Evolutionary conservation across 2,797 vertebrate species (phyloP).

Genomic region (Notamacropus eugenii): DNA sequence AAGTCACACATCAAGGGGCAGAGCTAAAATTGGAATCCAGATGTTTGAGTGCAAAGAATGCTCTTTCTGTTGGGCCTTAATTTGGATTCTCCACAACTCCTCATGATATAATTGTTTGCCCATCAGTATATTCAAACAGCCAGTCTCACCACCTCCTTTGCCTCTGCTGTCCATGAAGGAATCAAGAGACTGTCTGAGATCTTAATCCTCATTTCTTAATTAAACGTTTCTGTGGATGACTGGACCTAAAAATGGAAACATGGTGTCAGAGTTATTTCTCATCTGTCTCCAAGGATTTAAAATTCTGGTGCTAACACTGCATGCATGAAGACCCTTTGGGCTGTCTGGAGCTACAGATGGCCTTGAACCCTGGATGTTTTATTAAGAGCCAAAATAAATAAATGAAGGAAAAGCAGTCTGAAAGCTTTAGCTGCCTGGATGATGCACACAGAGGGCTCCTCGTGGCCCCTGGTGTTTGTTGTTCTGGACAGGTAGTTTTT

Average conservation of each 20-base stretch:
- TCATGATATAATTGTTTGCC: background rate
- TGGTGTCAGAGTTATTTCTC: background rate
- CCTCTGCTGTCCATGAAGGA: background rate
- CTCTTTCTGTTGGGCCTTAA: background rate
- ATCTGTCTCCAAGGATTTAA: slow-evolving; percentile 37
- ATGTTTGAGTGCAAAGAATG: background rate
- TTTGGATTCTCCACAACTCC: background rate
- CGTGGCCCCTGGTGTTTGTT: background rate
- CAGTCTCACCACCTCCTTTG: background rate
- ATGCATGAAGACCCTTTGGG: background rate
- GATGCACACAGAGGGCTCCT: background rate
- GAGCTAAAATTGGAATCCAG: background rate
- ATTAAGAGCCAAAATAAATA: slow-evolving; percentile 30
- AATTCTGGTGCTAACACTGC: background rate
- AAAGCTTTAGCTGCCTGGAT: background rate
- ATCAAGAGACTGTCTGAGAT: background rate
- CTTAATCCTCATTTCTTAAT: slow-evolving; percentile 23
- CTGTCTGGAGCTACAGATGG: background rate
- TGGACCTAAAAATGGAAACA: background rate
- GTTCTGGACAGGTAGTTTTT: background rate
- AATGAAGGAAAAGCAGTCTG: background rate
- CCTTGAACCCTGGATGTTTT: background rate
- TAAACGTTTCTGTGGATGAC: slow-evolving; percentile 14
- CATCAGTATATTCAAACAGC: background rate
- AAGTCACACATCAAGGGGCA: background rate